Percentiles rank a stretch among this genome's conserved stretches.
These are phyloP conservation scores for Corbicula japonica DNA, from an alignment of 2,888 invertebrate genomes.

Conservation along the genomic window DNA sequence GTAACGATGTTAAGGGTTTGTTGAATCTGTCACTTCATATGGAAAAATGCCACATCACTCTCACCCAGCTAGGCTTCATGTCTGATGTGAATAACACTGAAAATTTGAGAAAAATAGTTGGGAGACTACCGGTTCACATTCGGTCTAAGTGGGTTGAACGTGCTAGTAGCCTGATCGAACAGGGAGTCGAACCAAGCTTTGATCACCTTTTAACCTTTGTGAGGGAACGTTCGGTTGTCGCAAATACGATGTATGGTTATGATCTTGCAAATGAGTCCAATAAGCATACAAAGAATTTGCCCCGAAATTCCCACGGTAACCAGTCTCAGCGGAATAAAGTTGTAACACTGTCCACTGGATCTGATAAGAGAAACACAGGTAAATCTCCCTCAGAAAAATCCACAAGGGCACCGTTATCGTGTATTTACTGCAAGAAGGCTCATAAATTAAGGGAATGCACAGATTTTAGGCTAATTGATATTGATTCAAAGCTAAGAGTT, in stretches of 20 bases:
- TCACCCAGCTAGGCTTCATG: conserved; percentile 1
- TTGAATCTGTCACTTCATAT: conserved; percentile 4
- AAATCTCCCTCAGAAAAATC: too few relatives aligned
- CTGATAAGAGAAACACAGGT: too few relatives aligned
- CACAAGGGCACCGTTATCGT: too few relatives aligned
- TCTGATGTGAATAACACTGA: conserved; percentile 2
- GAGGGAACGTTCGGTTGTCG: conserved; percentile 1
- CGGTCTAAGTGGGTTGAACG: not conserved
- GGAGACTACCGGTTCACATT: not conserved
- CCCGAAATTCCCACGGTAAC: too few relatives aligned
- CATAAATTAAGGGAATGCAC: too few relatives aligned
- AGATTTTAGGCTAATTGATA: too few relatives aligned
- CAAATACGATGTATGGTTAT: conserved; percentile 1
- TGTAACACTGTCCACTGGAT: too few relatives aligned
- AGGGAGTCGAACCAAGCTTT: not conserved
- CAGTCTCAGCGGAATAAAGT: too few relatives aligned
- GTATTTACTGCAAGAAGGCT: too few relatives aligned
- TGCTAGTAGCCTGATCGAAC: not conserved
- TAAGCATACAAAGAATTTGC: too few relatives aligned
- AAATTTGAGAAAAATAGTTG: not conserved
- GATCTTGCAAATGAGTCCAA: conserved; percentile 6
- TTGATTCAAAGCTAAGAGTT: conserved; percentile 5
- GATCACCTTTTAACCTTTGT: not conserved
- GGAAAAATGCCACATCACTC: conserved; percentile 3
- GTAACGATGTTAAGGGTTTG: conserved; percentile 1